Evolutionary conservation across 2,888 invertebrate genomes (phyloP).

Genomic region (Monochamus alternatus): DNA sequence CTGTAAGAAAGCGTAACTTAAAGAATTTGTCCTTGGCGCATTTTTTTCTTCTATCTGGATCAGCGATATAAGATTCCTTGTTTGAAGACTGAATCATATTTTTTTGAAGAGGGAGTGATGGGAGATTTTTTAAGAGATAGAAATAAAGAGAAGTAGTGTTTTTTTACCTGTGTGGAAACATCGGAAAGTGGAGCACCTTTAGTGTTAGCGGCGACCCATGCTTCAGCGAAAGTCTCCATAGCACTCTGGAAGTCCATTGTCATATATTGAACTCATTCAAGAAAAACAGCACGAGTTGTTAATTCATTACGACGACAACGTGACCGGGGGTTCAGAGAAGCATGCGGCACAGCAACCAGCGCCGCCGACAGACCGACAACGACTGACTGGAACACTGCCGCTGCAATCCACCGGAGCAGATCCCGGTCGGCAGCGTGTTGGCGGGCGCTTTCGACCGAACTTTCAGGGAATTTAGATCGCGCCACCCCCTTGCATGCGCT

Average conservation of each 20-base stretch:
- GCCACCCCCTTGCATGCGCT: constrained; percentile 69
- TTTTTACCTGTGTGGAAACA: constrained; percentile 79
- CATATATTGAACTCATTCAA: constrained; percentile 54
- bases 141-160: background rate
- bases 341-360: constrained; percentile 56
- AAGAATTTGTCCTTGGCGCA: no score
- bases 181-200: constrained; percentile 77
- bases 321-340: constrained; percentile 61
- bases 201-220: constrained; percentile 95
- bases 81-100: no score
- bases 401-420: constrained; percentile 34
- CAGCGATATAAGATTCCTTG: no score
- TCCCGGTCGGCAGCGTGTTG: constrained; percentile 41
- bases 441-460: constrained; percentile 43
- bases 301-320: constrained; percentile 64
- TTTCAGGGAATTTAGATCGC: constrained; percentile 56
- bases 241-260: constrained; percentile 98
- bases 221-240: constrained; percentile 98
- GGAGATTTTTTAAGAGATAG: background rate
- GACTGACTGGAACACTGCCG: constrained; percentile 57
- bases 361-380: constrained; percentile 59
- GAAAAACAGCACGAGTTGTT: constrained; percentile 44
- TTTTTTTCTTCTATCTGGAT: no score
- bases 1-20: no score
- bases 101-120: no score